A percentile compares a stretch with the other conserved stretches of the same genome.
Conservation (phyloP, 2,113 vertebrate species). For the Alethe castanea region DNA sequence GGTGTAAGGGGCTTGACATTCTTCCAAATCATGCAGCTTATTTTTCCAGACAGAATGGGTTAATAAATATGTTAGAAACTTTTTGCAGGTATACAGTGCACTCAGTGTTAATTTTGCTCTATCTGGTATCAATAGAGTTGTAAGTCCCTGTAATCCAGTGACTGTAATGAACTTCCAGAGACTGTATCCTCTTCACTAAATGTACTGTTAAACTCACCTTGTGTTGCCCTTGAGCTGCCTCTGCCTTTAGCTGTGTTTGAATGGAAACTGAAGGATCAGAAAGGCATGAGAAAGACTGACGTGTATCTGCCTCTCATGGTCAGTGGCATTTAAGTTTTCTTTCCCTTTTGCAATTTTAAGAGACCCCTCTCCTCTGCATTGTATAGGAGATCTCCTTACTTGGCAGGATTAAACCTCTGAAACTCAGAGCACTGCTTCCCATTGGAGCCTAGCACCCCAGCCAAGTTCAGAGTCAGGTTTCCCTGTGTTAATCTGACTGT, state of each 20-base stretch:
- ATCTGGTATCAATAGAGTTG: not conserved
- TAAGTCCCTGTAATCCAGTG: not conserved
- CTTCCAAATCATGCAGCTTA: not conserved
- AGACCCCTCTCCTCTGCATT: not conserved
- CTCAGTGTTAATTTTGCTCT: not conserved
- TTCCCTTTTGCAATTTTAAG: not conserved
- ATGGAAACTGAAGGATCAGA: not conserved
- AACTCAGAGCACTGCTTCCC: not conserved
- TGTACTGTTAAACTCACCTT: not conserved
- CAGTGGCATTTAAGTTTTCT: not conserved
- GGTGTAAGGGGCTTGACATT: not conserved
- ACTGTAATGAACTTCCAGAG: not conserved
- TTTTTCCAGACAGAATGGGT: not conserved
- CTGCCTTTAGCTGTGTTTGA: not conserved
- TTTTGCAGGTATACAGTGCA: not conserved
- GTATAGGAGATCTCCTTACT: not conserved
- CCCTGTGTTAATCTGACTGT: not conserved
- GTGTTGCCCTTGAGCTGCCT: not conserved
- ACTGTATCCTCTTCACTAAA: not conserved
- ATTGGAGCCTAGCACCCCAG: not conserved
- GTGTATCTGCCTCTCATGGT: not conserved
- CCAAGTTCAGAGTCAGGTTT: not conserved
- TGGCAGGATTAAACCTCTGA: not conserved
- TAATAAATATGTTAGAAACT: not conserved
- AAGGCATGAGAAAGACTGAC: not conserved